phyloP scores from a whole-genome alignment of 2,113 vertebrate species.

The Mugil cephalus region DNA sequence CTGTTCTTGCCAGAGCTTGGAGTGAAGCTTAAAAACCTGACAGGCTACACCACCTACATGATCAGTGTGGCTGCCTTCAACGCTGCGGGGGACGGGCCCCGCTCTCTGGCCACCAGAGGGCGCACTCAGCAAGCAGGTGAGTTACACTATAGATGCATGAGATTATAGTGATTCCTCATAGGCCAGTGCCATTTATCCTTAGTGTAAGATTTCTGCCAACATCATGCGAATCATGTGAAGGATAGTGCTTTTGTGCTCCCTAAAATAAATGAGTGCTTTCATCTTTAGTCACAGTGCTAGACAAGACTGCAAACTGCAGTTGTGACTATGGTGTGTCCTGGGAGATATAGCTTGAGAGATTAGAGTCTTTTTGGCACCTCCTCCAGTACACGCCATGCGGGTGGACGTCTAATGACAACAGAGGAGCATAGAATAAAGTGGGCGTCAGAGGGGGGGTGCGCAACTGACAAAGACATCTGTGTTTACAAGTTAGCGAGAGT shows the following conservation, averaged over 20 bases:
- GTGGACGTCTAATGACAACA: conserved; percentile 62
- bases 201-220: neutral
- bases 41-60: conserved; percentile 94
- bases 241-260: neutral
- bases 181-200: neutral
- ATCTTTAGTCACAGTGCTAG: neutral
- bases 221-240: neutral
- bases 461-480: conserved; percentile 74
- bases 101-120: conserved; percentile 87
- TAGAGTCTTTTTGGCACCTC: conserved; percentile 40
- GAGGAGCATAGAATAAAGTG: conserved; percentile 60
- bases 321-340: conserved; percentile 26
- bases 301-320: conserved; percentile 7
- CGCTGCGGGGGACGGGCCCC: conserved; percentile 93
- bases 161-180: conserved; percentile 2
- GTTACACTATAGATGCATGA: conserved; percentile 51
- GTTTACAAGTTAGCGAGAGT: conserved; percentile 68
- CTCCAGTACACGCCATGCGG: conserved; percentile 43
- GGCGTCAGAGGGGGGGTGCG: neutral
- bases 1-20: conserved; percentile 92
- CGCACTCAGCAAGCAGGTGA: conserved; percentile 97
- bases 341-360: conserved; percentile 38
- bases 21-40: conserved; percentile 96
- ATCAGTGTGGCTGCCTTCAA: conserved; percentile 95
- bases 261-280: conserved; percentile 2